Evolutionary conservation across 2,888 invertebrate species (phyloP).

Genomic region (Drosophila histrio): DNA sequence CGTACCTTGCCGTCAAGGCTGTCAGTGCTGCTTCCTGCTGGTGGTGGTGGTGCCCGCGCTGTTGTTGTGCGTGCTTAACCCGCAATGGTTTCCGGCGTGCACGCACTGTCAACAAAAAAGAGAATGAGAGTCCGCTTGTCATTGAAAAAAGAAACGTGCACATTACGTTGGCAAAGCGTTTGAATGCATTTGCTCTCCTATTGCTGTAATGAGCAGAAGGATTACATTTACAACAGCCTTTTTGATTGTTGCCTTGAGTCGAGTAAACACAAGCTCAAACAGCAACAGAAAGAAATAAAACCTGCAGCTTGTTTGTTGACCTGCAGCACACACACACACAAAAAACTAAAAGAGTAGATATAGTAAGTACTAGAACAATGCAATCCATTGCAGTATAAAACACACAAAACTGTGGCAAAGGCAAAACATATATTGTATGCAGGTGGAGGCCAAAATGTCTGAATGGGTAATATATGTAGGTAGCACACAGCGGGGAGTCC

Average conservation of each 20-base stretch:
- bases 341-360: neutral
- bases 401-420: slow-evolving; percentile 19
- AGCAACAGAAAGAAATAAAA: slow-evolving; percentile 19
- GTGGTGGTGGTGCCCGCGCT: neutral
- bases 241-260: slow-evolving; percentile 37
- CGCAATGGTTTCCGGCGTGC: slow-evolving; percentile 73
- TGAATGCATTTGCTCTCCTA: slow-evolving; percentile 36
- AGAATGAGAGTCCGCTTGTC: slow-evolving; percentile 15
- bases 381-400: slow-evolving; percentile 27
- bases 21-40: slow-evolving; percentile 42
- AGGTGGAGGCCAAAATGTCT: slow-evolving; percentile 19
- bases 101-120: slow-evolving; percentile 41
- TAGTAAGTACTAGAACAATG: no score
- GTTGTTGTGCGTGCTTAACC: slow-evolving; percentile 57
- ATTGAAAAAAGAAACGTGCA: slow-evolving; percentile 49
- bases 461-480: neutral
- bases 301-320: slow-evolving; percentile 46
- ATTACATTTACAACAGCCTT: slow-evolving; percentile 51
- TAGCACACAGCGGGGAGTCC: slow-evolving; percentile 2
- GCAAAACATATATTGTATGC: slow-evolving; percentile 3
- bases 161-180: slow-evolving; percentile 47
- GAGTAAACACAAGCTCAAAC: slow-evolving; percentile 23
- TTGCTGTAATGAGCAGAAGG: slow-evolving; percentile 52
- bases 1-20: slow-evolving; percentile 16
- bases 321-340: slow-evolving; percentile 27